phyloP scores from a whole-genome alignment of 2,113 vertebrate species.

The Hassar affinis region DNA sequence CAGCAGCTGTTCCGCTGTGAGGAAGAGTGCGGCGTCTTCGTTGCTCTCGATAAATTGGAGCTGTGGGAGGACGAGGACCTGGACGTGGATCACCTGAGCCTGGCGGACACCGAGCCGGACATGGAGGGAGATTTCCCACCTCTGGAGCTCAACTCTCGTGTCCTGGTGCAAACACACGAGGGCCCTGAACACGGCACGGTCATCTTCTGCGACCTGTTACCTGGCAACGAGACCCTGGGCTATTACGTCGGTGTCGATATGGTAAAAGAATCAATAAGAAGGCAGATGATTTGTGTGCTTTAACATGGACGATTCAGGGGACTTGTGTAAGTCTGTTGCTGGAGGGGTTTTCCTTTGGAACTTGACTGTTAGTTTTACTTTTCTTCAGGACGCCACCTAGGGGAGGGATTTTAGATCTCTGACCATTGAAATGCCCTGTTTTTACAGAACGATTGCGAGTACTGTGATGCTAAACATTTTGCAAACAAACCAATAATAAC shows the following conservation, averaged over 20 bases:
- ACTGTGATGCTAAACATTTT: no score
- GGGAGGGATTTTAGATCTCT: no score
- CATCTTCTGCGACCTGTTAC: conserved; percentile 95
- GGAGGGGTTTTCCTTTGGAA: no score
- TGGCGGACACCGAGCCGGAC: conserved; percentile 79
- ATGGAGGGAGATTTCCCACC: conserved; percentile 75
- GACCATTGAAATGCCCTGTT: no score
- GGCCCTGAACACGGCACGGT: conserved; percentile 91
- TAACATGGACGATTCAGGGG: no score
- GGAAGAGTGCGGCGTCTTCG: conserved; percentile 96
- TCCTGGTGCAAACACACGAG: conserved; percentile 90
- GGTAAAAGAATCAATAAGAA: conserved; percentile 73
- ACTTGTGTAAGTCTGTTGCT: no score
- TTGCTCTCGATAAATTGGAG: conserved; percentile 95
- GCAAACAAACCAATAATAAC: neutral
- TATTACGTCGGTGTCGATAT: conserved; percentile 98
- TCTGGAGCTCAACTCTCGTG: conserved; percentile 93
- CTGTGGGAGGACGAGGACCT: conserved; percentile 85
- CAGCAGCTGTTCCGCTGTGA: conserved; percentile 95
- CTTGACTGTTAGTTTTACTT: no score
- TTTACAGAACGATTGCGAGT: no score
- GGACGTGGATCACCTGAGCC: conserved; percentile 82
- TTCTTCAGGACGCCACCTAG: no score
- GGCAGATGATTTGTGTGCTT: neutral
- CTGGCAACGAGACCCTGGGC: conserved; percentile 91